Base-by-base conservation (phyloP, 2,113 vertebrate genomes). In the Gambusia affinis region DNA sequence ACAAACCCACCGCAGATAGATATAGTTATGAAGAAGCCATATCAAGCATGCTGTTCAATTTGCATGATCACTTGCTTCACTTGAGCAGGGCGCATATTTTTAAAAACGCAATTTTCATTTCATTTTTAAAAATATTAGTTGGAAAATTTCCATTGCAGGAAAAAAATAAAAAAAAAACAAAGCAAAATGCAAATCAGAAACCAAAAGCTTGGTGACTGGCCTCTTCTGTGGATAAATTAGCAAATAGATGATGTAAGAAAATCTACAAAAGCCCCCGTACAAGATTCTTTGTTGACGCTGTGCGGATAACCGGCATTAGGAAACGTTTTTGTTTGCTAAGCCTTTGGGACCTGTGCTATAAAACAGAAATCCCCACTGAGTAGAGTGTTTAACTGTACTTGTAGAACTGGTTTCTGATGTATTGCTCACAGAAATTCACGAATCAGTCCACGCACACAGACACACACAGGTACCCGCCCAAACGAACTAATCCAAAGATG, bases 181-280 rank as follows among this genome's bases (percentile, higher is more conserved):
- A 37, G 35, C 35, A 11, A 57, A n/a, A 17, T 57, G 51, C 17
- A n/a, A 57, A 57, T 24, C 5, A 47, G 3, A n/a, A n/a, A 57
- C 8, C 19, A 57, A 22, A 10, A 57, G 22, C 17, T n/a, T 11
- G 8, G 10, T 24, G 19, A 95, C 96, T 0, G 97, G 96, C 64
- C 96, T 95, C 57, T 98, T 97, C 97, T 98, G 81, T 65, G 78
- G 27, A 70, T 1, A 57, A 69, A 29, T 1, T 51, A 63, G 70
- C 1, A 57, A 44, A 73, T 35, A 44, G 19, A 72, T 57, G 51
- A n/a, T 68, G 22, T 33, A 68, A 30, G 10, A 44, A 35, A 24
- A 3, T 27, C 14, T 6, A 15, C 19, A 12, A 69, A 22, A 37
- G 33, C 31, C 12, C 22, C 14, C 39, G 8, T 19, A 19, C 44